Percentiles rank a stretch among this genome's conserved stretches.
phyloP scores from a whole-genome alignment of 1,140 invertebrate genomes.

The Penaeus japonicus region DNA sequence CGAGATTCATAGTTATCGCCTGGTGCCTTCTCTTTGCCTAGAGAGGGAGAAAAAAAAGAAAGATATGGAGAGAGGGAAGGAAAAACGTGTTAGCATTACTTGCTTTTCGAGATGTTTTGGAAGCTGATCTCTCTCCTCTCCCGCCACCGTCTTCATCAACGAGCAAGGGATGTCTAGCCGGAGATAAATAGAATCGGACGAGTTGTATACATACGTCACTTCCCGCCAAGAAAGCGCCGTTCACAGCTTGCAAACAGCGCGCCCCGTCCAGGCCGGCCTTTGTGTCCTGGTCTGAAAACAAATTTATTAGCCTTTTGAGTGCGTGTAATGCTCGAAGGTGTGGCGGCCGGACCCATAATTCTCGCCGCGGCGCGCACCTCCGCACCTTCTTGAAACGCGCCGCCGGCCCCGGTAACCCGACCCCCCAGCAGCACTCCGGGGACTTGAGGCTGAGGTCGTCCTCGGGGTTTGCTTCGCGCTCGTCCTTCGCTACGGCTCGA shows the following conservation, averaged over 20 bases:
- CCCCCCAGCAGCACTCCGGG: neutral
- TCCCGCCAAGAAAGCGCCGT: constrained; percentile 48
- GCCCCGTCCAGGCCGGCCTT: constrained; percentile 32
- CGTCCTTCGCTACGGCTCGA: neutral
- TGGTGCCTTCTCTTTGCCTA: neutral
- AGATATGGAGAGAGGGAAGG: too few species aligned
- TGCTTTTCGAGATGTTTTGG: neutral
- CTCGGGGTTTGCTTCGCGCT: neutral
- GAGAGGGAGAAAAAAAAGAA: neutral
- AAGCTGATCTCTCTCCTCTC: neutral
- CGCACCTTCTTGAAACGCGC: constrained; percentile 40
- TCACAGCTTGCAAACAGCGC: constrained; percentile 55
- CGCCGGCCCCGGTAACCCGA: constrained; percentile 36
- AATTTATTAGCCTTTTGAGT: constrained; percentile 57
- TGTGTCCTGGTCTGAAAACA: constrained; percentile 55
- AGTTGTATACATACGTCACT: constrained; percentile 54
- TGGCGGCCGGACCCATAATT: constrained; percentile 49
- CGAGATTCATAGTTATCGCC: constrained; percentile 26
- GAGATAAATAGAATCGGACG: constrained; percentile 38
- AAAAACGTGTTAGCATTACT: too few species aligned
- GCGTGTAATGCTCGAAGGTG: constrained; percentile 54
- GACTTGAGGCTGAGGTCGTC: neutral
- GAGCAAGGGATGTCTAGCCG: neutral
- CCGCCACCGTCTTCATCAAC: neutral
- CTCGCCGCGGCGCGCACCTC: constrained; percentile 37